A percentile compares a stretch with the other conserved stretches of the same genome.
Conservation (phyloP, 2,113 vertebrate genomes). For the Cyanistes caeruleus region DNA sequence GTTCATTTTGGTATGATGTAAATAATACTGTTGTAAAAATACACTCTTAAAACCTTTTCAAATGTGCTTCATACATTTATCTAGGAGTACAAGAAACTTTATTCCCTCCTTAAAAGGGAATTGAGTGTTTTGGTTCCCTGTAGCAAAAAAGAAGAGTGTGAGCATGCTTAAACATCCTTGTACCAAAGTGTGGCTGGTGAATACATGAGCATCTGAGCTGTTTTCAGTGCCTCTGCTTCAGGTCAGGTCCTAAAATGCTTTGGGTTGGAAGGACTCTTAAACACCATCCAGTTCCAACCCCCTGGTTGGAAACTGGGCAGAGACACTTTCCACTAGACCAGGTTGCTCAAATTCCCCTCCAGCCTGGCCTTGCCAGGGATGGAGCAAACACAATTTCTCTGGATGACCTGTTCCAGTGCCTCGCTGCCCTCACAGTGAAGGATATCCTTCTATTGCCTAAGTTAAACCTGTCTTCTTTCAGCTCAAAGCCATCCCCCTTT, state of each 20-base stretch:
- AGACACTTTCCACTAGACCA: neutral
- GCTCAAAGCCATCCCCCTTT: neutral
- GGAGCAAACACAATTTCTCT: neutral
- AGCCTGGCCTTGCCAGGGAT: neutral
- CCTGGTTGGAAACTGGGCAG: neutral
- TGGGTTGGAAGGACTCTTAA: neutral
- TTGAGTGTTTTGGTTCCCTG: neutral
- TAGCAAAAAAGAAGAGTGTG: neutral
- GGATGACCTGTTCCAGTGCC: neutral
- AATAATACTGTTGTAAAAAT: neutral
- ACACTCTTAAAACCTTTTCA: neutral
- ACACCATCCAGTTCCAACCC: neutral
- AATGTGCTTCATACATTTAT: neutral
- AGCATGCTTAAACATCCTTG: rapidly evolving
- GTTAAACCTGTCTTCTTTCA: neutral
- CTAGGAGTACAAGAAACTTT: neutral
- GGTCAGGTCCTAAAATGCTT: neutral
- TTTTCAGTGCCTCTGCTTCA: neutral
- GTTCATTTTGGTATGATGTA: neutral
- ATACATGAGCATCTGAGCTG: neutral
- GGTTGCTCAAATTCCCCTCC: neutral
- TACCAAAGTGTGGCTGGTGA: neutral
- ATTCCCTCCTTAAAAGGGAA: neutral
- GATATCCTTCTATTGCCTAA: neutral
- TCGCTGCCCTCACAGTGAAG: neutral